Evolutionary conservation across 37 sponge, comb jelly and placozoan genomes (phyloP).

Genomic region (Aphrocallistes beatrix): DNA sequence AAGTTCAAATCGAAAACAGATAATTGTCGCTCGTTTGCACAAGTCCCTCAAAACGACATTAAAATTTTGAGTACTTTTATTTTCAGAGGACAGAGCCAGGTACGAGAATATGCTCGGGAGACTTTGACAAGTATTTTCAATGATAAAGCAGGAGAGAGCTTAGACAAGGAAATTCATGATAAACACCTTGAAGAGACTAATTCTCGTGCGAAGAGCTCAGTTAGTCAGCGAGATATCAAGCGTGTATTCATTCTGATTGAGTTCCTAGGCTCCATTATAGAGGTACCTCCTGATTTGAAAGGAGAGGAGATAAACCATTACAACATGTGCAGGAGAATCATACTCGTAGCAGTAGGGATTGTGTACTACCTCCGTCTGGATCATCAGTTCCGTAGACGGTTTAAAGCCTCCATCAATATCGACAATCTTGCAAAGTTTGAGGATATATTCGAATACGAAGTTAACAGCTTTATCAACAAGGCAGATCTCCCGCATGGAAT

Average conservation of each 20-base stretch:
- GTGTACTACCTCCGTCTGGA: constrained; percentile 76
- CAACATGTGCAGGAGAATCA: constrained; percentile 20
- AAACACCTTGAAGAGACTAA: constrained; percentile 21
- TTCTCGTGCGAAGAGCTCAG: constrained; percentile 51
- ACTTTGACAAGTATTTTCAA: background rate
- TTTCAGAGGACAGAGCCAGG: constrained; percentile 39
- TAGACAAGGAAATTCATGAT: background rate
- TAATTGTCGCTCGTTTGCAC: background rate
- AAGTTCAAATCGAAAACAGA: background rate
- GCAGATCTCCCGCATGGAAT: constrained; percentile 57
- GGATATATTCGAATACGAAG: constrained; percentile 20
- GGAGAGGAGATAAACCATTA: background rate
- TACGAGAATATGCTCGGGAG: constrained; percentile 51
- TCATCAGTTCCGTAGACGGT: constrained; percentile 30
- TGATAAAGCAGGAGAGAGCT: background rate
- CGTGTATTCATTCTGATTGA: constrained; percentile 26
- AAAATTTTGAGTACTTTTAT: constrained; percentile 36
- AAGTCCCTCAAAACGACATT: background rate
- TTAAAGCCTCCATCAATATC: background rate
- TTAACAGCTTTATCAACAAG: constrained; percentile 46
- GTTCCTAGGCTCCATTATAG: constrained; percentile 2
- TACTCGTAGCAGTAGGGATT: constrained; percentile 48
- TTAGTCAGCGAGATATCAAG: constrained; percentile 77
- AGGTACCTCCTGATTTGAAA: background rate
- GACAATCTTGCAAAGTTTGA: background rate